phyloP scores from a whole-genome alignment of 2,797 vertebrate genomes.

The Etheostoma nigrum region DNA sequence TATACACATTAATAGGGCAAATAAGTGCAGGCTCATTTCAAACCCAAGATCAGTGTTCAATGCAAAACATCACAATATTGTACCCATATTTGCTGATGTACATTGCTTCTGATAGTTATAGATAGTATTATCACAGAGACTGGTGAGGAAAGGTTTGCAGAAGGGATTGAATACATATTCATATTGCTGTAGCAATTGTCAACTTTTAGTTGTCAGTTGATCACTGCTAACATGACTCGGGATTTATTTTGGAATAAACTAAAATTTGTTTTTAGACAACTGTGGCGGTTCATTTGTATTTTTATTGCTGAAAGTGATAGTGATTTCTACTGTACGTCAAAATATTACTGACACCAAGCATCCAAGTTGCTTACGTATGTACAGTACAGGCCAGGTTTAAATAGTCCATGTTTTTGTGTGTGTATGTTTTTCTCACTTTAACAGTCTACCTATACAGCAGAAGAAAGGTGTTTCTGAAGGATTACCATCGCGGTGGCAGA shows the following conservation, averaged over 20 bases:
- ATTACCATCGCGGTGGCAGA: constrained; percentile 77
- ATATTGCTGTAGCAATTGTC: background rate
- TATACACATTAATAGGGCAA: constrained; percentile 8
- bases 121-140: constrained; percentile 1
- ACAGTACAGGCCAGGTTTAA: constrained; percentile 41
- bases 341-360: background rate
- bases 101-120: constrained; percentile 10
- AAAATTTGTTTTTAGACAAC: background rate
- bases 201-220: background rate
- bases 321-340: constrained; percentile 1
- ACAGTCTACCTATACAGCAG: constrained; percentile 72
- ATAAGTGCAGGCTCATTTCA: constrained; percentile 27
- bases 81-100: background rate
- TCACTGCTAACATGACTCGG: background rate
- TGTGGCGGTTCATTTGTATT: background rate
- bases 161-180: background rate
- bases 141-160: background rate
- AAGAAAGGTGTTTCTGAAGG: constrained; percentile 72
- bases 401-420: constrained; percentile 38
- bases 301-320: constrained; percentile 2
- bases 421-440: constrained; percentile 54
- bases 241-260: background rate
- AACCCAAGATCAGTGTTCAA: constrained; percentile 7
- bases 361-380: constrained; percentile 23
- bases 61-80: constrained; percentile 2